Conservation (phyloP, 2,797 vertebrate genomes). For the Melanotaenia parkinsoni region DNA sequence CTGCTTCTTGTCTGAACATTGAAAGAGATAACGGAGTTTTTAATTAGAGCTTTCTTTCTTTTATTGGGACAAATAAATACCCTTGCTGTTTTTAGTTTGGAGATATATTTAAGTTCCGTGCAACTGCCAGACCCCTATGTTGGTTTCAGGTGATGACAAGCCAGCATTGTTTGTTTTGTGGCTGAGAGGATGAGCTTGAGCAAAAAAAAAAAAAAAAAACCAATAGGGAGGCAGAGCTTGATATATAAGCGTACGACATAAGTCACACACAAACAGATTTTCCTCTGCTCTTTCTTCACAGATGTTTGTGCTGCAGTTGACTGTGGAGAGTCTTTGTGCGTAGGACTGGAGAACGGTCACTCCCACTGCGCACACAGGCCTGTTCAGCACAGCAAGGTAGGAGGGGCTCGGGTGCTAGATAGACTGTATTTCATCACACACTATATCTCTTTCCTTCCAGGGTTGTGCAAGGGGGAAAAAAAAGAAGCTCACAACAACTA, state of each 20-base stretch:
- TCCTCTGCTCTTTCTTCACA: conserved; percentile 65
- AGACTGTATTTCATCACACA: conserved; percentile 11
- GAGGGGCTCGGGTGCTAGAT: conserved; percentile 29
- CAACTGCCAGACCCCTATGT: conserved; percentile 24
- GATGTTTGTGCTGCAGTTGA: conserved; percentile 90
- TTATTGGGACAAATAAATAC: conserved; percentile 20
- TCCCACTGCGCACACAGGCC: conserved; percentile 79
- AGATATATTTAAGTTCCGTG: conserved; percentile 43
- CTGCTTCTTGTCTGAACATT: conserved; percentile 9
- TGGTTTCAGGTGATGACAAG: conserved; percentile 26
- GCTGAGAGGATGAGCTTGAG: conserved; percentile 22
- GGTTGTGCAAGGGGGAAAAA: conserved; percentile 15
- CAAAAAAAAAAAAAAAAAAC: not conserved
- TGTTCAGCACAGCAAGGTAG: conserved; percentile 90
- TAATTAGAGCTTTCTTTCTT: conserved; percentile 39
- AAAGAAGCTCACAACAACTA: conserved; percentile 1
- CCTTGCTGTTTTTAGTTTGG: conserved; percentile 45
- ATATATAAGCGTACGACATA: not conserved
- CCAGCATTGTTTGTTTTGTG: conserved; percentile 51
- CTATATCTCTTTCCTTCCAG: not conserved
- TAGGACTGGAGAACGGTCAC: conserved; percentile 84
- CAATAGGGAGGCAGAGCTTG: conserved; percentile 4
- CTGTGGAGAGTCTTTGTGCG: conserved; percentile 78
- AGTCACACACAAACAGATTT: conserved; percentile 3
- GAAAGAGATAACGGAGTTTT: conserved; percentile 38